Conservation (phyloP, 2,113 vertebrate genomes). For the Barnardius zonarius region DNA sequence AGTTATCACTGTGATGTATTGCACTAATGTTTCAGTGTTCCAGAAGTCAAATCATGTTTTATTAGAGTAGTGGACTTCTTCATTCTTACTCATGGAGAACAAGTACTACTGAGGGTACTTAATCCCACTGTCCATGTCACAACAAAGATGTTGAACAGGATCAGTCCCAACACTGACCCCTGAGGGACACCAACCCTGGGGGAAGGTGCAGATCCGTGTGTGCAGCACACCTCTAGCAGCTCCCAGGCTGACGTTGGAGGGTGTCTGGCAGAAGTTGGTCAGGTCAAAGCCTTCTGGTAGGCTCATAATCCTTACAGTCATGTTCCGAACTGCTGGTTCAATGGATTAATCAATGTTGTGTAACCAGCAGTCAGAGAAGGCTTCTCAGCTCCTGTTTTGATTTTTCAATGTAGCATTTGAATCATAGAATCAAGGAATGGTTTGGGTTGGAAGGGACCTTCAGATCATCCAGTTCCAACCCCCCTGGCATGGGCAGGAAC, state of each 20-base stretch:
- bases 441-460: rapidly evolving
- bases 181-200: background rate
- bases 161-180: background rate
- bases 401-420: background rate
- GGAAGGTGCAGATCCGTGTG: background rate
- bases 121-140: background rate
- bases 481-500: background rate
- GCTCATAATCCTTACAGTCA: rapidly evolving
- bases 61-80: background rate
- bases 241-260: background rate
- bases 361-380: background rate
- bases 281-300: background rate
- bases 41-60: no score
- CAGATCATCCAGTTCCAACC: background rate
- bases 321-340: background rate
- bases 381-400: background rate
- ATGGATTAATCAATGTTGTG: background rate
- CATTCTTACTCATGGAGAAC: background rate
- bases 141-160: background rate
- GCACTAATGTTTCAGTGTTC: background rate
- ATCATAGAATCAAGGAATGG: rapidly evolving
- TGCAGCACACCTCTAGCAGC: rapidly evolving
- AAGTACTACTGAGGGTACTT: background rate
- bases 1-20: rapidly evolving
- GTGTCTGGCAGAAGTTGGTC: background rate